Base-by-base conservation (phyloP, 92 coral and sea anemone genomes). In the Diadumene lineata region DNA sequence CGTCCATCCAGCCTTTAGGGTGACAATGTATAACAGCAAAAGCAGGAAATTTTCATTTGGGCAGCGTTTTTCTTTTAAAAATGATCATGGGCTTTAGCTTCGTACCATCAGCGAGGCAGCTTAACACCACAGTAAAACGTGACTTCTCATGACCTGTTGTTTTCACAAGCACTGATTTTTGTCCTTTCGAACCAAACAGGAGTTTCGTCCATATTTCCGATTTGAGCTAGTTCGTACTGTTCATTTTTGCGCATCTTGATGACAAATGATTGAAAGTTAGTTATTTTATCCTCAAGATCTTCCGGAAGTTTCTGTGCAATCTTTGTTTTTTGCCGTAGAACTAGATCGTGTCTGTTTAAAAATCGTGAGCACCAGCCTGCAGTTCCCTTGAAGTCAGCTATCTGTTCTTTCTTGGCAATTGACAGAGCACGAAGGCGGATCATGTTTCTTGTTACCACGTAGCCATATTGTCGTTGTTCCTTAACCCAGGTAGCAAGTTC, bases 1-100 rank as follows among this genome's bases (percentile, higher is more conserved):
- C 19, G 50, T 84, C 88, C 84, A 84, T 84, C 84, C 88, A 84
- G 64, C 87, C 83, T 53, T 80, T 79, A 22, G 69, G 43, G 31
- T 85, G 86, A 72, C 86, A 75, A 46, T 64, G 81, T 38, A 86
- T 80, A 28, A 85, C 78, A 11, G 76, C 79, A 18, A 76, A 82
- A 60, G 30, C 48, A n/a, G 85, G 78, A 56, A 80, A 75, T 50
- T 8, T 44, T 43, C 75, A 70, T 76, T 75, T 80, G 25, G 86
- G 81, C 31, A 85, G 69, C 34, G 89, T 85, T 80, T 80, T 80
- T 43, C 89, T 7, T 63, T 80, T 85, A 74, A 80, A 80, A 50
- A 80, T 81, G 19, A 85, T 78, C 51, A 72, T 53, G 33, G 89
- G 85, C 58, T 69, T 75, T 24, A 85, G 80, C 46, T 85, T 79